Evolutionary conservation across 2,113 vertebrate species (phyloP).

Genomic region (Sinocyclocheilus rhinocerous): DNA sequence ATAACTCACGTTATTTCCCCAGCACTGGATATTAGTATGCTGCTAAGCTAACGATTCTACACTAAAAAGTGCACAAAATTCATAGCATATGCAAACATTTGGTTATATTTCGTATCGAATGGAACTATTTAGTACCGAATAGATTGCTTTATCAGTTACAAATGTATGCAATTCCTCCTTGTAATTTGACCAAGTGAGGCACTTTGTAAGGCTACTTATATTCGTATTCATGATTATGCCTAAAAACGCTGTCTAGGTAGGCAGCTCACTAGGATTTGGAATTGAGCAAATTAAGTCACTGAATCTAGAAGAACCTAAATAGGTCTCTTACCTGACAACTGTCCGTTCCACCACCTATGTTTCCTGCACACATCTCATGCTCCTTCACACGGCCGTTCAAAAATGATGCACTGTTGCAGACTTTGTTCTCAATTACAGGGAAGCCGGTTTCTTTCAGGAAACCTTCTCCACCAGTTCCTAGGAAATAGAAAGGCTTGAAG

Average conservation of each 20-base stretch:
- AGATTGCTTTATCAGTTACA: neutral
- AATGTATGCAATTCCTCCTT: neutral
- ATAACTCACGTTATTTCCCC: too few species aligned
- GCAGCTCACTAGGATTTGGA: neutral
- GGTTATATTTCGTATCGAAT: neutral
- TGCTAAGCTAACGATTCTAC: too few species aligned
- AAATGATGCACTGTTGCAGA: constrained; percentile 86
- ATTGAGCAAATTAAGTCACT: neutral
- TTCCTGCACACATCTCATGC: constrained; percentile 88
- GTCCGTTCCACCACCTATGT: constrained; percentile 84
- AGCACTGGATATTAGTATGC: too few species aligned
- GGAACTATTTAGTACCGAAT: neutral
- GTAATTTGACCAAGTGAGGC: neutral
- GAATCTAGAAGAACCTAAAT: neutral
- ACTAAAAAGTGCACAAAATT: neutral
- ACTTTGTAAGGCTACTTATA: neutral
- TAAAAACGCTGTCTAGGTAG: neutral
- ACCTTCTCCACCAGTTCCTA: constrained; percentile 81
- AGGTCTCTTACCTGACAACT: constrained; percentile 86
- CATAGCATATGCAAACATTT: neutral
- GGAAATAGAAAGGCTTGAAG: constrained; percentile 19
- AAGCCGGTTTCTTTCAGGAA: constrained; percentile 89
- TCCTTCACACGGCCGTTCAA: constrained; percentile 78
- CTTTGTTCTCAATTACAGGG: constrained; percentile 92
- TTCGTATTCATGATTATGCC: neutral